Percentiles rank a stretch among this genome's conserved stretches.
Conservation (phyloP, 1,140 invertebrate genomes). For the Plutomurus gul region DNA sequence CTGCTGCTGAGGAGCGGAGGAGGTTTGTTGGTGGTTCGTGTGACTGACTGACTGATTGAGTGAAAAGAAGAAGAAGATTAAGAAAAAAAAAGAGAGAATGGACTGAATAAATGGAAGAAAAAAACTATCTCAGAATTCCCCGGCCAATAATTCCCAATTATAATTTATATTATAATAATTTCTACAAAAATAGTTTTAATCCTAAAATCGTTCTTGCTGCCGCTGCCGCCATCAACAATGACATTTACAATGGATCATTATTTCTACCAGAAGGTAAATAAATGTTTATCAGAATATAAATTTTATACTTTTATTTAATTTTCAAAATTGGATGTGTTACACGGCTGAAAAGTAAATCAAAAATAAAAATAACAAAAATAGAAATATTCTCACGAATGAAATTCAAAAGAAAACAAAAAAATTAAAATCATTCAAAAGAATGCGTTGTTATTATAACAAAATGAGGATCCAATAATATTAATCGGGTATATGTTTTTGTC, state of each 20-base stretch:
- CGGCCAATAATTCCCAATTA: constrained; percentile 17
- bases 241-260: background rate
- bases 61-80: too few relatives aligned
- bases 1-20: too few relatives aligned
- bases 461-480: too few relatives aligned
- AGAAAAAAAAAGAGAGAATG: too few relatives aligned
- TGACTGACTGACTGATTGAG: background rate
- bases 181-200: constrained; percentile 17
- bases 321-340: background rate
- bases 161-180: constrained; percentile 27
- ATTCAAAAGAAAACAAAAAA: too few relatives aligned
- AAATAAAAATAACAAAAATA: too few relatives aligned
- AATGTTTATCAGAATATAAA: background rate
- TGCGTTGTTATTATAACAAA: too few relatives aligned
- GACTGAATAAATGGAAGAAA: constrained; percentile 1
- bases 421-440: too few relatives aligned
- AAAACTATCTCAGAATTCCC: constrained; percentile 26
- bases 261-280: constrained; percentile 7
- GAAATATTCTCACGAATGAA: too few relatives aligned
- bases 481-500: too few relatives aligned
- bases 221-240: constrained; percentile 12
- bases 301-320: background rate
- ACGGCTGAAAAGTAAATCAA: too few relatives aligned
- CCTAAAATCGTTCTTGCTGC: constrained; percentile 7
- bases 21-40: too few relatives aligned